Evolutionary conservation across 2,888 invertebrate genomes (phyloP).

Genomic region (Caprella mutica): DNA sequence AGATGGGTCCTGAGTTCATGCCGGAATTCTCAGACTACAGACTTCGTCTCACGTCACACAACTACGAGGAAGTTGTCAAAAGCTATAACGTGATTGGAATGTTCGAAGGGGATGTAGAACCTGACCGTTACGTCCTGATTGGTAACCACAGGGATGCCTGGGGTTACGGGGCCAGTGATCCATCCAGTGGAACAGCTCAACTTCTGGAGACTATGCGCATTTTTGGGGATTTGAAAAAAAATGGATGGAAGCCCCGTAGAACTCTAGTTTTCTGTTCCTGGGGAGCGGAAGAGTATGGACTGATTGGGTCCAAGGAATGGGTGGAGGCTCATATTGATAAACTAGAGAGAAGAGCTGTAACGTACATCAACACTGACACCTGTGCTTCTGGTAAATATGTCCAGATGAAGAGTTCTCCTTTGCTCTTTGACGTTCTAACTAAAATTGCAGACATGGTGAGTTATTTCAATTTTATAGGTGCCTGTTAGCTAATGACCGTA

Average conservation of each 20-base stretch:
- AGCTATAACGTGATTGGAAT: constrained; percentile 40
- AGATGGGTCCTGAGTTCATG: constrained; percentile 38
- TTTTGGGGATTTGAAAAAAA: constrained; percentile 11
- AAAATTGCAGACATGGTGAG: constrained; percentile 36
- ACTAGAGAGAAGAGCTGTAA: constrained; percentile 31
- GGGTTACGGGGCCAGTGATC: constrained; percentile 45
- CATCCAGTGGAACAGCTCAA: constrained; percentile 45
- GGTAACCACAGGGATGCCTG: constrained; percentile 49
- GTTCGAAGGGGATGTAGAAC: constrained; percentile 38
- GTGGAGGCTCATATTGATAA: constrained; percentile 35
- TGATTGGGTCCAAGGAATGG: constrained; percentile 46
- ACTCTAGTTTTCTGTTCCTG: constrained; percentile 44
- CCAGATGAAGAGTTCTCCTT: constrained; percentile 36
- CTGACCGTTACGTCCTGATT: constrained; percentile 44
- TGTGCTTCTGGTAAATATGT: constrained; percentile 37
- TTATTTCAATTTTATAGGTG: too few species aligned
- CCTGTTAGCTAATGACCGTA: too few species aligned
- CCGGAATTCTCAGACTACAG: constrained; percentile 35
- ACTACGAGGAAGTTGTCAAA: constrained; percentile 10
- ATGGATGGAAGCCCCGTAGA: constrained; percentile 44
- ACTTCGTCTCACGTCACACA: constrained; percentile 33
- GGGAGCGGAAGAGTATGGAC: constrained; percentile 46
- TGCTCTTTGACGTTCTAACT: constrained; percentile 28
- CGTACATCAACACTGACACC: constrained; percentile 35
- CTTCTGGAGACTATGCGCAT: constrained; percentile 42